Evolutionary conservation across 2,797 vertebrate species (phyloP), one percentile per base, ranked within the genome.

Genomic region (Lithobates pipiens): DNA sequence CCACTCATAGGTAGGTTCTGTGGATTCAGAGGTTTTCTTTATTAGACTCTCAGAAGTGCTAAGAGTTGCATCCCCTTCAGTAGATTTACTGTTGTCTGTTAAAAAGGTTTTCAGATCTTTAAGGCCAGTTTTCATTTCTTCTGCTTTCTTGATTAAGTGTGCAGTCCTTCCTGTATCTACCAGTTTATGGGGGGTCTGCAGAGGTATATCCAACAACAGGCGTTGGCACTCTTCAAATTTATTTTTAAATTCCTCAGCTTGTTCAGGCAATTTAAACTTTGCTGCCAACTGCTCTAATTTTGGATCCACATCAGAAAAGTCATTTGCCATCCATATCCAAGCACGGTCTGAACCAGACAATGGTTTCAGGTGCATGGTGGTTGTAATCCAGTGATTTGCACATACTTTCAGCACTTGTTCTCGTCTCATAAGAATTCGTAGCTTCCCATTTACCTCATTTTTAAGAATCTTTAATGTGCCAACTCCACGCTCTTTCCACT

Each of bases 381-480:
- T 99, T 0, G 97, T 99, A 91, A 99, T 99, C 97, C 97, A 99
- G 88, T 99, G 98, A 93, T 99, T 99, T 9, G 98, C 98, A 80
- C 98, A 99, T 10, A 99, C 98, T 89, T 99, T 99, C 13, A 99
- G 89, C 29, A 99, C 98, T 89, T 99, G 98, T 54, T 99, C 98
- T 90, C 98, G 95, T 79, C 98, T 95, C 98, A 99, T 99, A 32
- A 99, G 88, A 89, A 99, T 96, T 88, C 98, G 92, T 5, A 99
- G 93, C 82, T 96, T 96, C 39, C 98, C 98, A 46, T 99, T 99
- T 44, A 91, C 86, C 83, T 86, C 92, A 77, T 99, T 99, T 92
- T 98, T 99, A 61, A 99, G 95, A 79, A 99, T 95, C 92, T 99
- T 99, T 84, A 99, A 92, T 82, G 93, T 92, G 23, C 98, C 98